Base-by-base conservation (phyloP, 2,888 invertebrate genomes). In the Andrena marginata region DNA sequence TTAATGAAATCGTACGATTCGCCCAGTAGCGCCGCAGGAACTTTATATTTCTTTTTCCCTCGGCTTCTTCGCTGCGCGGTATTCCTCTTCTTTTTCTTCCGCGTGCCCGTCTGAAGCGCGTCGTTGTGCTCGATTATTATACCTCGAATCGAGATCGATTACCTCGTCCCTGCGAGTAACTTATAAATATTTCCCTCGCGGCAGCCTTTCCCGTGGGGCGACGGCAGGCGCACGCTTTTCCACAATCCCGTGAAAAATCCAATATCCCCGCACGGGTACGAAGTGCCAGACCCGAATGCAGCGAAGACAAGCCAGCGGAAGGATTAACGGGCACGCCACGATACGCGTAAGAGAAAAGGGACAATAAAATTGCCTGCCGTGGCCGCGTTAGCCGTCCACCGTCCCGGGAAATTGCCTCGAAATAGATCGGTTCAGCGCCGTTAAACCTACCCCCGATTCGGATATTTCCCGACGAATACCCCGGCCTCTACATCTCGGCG, bases 181-280 rank as follows among this genome's bases (percentile, higher is more conserved):
- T 77, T 74, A 74, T 72, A 72, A 82, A 82, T 82, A 78, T 60
- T 56, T 83, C 79, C 59, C 63, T 48, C 75, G 80, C 54, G 65
- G 77, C 77, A 93, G 93, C 89, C 73, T 26, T 93, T 88, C 79
- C 90, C 92, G 26, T 93, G 93, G 93, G 92, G 92, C 29, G 92
- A 93, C 75, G 93, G 93, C 7, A 87, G 90, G 23, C 92, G 89
- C 70, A 33, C 86, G 5, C 26, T 92, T 0, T 93, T 93, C 65
- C 91, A 91, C 85, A 93, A 93, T 77, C 92, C 93, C 8, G 71
- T 10, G 29, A 84, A 73, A 82, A 93, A 93, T 77, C 82, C 92
- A 2, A 75, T 93, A 29, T 89, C 89, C 3, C 92, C 91, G 3
- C 31, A 90, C 23, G 93, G 93, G 31, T 92, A 92, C 80, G 93